Evolutionary conservation across 1,140 invertebrate species (phyloP).

Genomic region (Drosophila neocordata): DNA sequence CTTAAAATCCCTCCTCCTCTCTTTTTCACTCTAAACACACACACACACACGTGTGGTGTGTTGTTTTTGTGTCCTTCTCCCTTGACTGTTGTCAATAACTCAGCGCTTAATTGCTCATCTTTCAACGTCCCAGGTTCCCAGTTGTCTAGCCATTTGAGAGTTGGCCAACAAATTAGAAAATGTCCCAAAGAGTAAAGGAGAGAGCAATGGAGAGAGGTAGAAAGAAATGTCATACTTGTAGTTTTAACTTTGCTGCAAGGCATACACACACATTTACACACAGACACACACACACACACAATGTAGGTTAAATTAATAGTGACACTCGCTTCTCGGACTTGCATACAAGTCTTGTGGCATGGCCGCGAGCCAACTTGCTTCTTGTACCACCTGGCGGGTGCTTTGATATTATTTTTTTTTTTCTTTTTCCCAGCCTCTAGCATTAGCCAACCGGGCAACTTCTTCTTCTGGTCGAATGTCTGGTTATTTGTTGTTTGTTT

Average conservation of each 20-base stretch:
- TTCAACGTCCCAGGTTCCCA: constrained; percentile 61
- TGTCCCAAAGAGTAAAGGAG: constrained; percentile 20
- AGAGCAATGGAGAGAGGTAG: neutral
- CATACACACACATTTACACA: constrained; percentile 10
- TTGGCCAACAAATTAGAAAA: constrained; percentile 57
- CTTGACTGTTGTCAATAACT: constrained; percentile 71
- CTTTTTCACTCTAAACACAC: neutral
- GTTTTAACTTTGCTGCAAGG: constrained; percentile 43
- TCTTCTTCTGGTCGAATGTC: constrained; percentile 5
- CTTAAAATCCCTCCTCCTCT: neutral
- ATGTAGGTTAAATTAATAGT: constrained; percentile 78
- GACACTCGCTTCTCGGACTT: constrained; percentile 52
- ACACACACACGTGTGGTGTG: neutral
- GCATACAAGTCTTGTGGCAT: constrained; percentile 8
- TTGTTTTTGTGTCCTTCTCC: constrained; percentile 22
- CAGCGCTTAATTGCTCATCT: constrained; percentile 77
- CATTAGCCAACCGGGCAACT: constrained; percentile 37
- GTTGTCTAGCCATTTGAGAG: constrained; percentile 34
- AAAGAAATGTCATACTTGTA: constrained; percentile 51
- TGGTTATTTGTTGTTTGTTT: constrained; percentile 14
- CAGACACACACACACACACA: constrained; percentile 25
- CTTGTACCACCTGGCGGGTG: constrained; percentile 55
- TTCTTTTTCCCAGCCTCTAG: neutral
- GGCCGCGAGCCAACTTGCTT: constrained; percentile 36
- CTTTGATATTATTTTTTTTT: constrained; percentile 21